A percentile compares a stretch with the other conserved stretches of the same genome.
Evolutionary conservation across 2,113 vertebrate genomes (phyloP).

Genomic region (Phyllostomus hastatus): DNA sequence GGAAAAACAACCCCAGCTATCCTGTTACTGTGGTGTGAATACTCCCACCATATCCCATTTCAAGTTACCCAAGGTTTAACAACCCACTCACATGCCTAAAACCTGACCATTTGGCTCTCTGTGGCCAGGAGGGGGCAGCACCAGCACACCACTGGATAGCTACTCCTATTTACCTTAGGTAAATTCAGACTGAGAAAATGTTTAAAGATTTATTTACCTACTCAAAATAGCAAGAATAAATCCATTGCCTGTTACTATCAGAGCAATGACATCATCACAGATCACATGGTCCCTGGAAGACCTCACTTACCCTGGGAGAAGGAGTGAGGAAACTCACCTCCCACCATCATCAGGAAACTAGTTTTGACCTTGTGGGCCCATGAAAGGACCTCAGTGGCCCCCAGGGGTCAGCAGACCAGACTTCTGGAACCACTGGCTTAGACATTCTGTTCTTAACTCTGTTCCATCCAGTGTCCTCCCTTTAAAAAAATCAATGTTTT

Average conservation of each 20-base stretch:
- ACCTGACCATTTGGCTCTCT: background rate
- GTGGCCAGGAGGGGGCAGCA: fast-evolving
- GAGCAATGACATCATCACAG: background rate
- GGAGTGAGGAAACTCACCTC: background rate
- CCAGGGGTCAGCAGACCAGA: background rate
- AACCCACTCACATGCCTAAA: background rate
- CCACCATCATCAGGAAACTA: background rate
- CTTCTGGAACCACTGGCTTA: background rate
- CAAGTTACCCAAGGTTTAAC: background rate
- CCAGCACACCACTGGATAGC: too few species aligned
- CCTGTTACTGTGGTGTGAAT: background rate
- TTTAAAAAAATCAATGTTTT: background rate
- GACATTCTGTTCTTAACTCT: background rate
- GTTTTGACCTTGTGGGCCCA: background rate
- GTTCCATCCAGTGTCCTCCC: background rate
- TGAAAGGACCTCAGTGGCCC: background rate
- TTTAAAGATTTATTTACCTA: background rate
- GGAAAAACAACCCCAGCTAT: background rate
- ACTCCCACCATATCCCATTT: background rate
- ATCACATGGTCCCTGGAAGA: background rate
- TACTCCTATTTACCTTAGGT: background rate
- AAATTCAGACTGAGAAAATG: background rate
- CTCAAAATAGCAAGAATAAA: background rate
- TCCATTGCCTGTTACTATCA: background rate
- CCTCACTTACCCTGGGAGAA: background rate